These are phyloP conservation scores for Chrysolina oricalcia DNA, from an alignment of 2,888 invertebrate species.

Conservation along the genomic window DNA sequence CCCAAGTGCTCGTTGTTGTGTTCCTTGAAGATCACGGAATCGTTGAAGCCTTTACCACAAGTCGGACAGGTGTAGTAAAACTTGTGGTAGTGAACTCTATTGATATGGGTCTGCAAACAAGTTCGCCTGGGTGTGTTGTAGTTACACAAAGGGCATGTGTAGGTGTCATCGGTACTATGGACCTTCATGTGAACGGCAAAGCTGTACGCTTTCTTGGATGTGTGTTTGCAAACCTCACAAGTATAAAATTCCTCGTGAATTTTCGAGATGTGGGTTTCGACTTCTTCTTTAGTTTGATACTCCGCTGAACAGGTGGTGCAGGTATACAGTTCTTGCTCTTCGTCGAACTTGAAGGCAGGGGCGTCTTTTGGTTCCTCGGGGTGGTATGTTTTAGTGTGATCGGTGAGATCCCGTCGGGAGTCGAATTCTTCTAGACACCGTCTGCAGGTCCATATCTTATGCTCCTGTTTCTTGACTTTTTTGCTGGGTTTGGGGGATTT, in stretches of 20 bases:
- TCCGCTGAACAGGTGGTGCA: constrained; percentile 64
- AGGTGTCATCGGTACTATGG: constrained; percentile 60
- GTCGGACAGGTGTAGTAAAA: constrained; percentile 71
- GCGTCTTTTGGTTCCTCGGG: constrained; percentile 58
- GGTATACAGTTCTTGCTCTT: constrained; percentile 59
- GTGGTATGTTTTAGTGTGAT: constrained; percentile 62
- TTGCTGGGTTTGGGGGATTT: constrained; percentile 39
- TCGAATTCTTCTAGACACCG: constrained; percentile 62
- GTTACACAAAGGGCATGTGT: constrained; percentile 62
- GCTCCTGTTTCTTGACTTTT: constrained; percentile 52
- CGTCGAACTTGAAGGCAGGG: constrained; percentile 63
- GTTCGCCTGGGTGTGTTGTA: constrained; percentile 60
- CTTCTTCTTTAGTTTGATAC: constrained; percentile 61
- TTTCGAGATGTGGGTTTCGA: constrained; percentile 60
- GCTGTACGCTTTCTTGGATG: constrained; percentile 63
- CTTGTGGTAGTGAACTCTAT: constrained; percentile 74
- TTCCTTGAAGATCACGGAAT: constrained; percentile 70
- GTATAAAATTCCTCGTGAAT: constrained; percentile 66
- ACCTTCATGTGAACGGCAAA: constrained; percentile 64
- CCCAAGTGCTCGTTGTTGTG: constrained; percentile 71
- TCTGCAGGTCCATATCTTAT: constrained; percentile 63
- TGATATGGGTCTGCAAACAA: constrained; percentile 73
- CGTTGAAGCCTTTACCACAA: constrained; percentile 73
- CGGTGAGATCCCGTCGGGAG: constrained; percentile 58
- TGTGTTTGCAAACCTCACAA: constrained; percentile 64